These are phyloP conservation scores for Melieria picta DNA, from an alignment of 2,888 invertebrate genomes.

Conservation along the genomic window DNA sequence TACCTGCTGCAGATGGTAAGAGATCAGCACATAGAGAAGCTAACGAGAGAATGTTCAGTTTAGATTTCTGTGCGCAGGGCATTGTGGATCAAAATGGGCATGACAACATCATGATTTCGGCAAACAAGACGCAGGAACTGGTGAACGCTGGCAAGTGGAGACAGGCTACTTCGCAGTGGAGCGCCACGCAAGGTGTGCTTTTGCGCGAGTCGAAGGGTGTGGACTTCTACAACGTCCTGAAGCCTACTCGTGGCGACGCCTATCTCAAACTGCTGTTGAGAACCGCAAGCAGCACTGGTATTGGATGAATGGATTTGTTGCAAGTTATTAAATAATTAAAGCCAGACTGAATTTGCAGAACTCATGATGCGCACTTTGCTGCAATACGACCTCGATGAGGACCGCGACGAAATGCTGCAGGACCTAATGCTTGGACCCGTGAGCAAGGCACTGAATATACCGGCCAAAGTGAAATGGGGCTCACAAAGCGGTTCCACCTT, in stretches of 20 bases:
- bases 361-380: conserved; percentile 61
- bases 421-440: conserved; percentile 79
- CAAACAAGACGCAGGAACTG: conserved; percentile 69
- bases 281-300: neutral
- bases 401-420: conserved; percentile 60
- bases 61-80: conserved; percentile 64
- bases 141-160: conserved; percentile 71
- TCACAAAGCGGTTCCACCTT: conserved; percentile 73
- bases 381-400: conserved; percentile 56
- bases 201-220: conserved; percentile 72
- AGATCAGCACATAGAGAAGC: neutral
- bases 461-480: conserved; percentile 74
- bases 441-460: conserved; percentile 73
- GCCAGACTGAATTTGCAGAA: conserved; percentile 43
- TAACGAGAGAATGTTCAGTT: neutral
- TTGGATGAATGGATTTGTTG: neutral
- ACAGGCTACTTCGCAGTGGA: conserved; percentile 74
- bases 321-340: neutral
- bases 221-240: conserved; percentile 83
- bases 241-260: conserved; percentile 56
- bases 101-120: conserved; percentile 70
- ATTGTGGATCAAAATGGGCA: conserved; percentile 77
- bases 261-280: conserved; percentile 40
- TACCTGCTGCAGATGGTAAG: conserved; percentile 77
- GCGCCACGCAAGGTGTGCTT: conserved; percentile 72